Base-by-base conservation (phyloP, 2,113 vertebrate genomes). In the Xenopus tropicalis region DNA sequence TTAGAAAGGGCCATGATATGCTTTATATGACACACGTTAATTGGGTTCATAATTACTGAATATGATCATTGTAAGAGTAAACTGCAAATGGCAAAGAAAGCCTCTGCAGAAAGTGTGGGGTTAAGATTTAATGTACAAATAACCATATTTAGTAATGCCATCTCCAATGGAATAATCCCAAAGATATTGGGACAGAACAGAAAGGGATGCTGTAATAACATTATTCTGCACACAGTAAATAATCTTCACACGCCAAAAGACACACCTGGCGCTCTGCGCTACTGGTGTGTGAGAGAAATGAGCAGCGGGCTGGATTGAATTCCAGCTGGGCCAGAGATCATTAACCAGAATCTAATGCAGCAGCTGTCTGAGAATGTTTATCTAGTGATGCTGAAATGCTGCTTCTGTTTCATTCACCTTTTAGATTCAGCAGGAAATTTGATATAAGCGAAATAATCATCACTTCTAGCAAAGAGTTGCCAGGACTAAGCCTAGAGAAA, bases 291-390 rank as follows among this genome's bases (percentile, higher is more conserved):
- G 77, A 74, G 76, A 83, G 74, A 66, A 80, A 51, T 61, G 77
- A 2, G 1, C 69, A 81, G 22, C 37, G 82, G 79, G 67, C 79
- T 83, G 69, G 43, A 82, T 42, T 57, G 54, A 79, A 63, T 62
- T 83, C 82, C 80, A 86, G 80, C 78, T 81, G 83, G 79, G 69
- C 25, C 74, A 4, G 51, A 79, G 74, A 81, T 79, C 1, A 24
- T 83, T 87, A 86, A 83, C 77, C 70, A 79, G 77, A 83, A 80
- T 67, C 75, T 79, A 85, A 84, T 71, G 68, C 71, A 82, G 79
- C 82, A 86, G 81, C 83, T 87, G 82, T 59, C 69, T 74, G 72
- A 80, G 82, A 85, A 84, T 82, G 1, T 65, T 79, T 58, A 83
- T 79, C 71, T 61, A 70, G 71, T 10, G 25, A 71, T 65, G 81